phyloP scores from a whole-genome alignment of 2,888 invertebrate genomes.

The Agrotis segetum region DNA sequence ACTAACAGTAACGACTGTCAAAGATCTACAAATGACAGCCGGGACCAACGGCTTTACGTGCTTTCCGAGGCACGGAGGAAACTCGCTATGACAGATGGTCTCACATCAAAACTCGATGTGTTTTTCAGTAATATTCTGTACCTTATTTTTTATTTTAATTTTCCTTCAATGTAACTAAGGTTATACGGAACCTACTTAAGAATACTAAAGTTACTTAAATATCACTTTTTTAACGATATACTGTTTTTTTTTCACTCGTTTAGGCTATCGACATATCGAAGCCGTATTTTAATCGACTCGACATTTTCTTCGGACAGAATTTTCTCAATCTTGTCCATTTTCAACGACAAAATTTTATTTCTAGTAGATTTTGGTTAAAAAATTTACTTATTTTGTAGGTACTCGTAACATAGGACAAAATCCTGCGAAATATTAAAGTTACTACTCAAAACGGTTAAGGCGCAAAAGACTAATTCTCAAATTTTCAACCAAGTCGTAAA shows the following conservation, averaged over 20 bases:
- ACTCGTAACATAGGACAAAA: conserved; percentile 1
- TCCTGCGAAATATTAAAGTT: conserved; percentile 13
- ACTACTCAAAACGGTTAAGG: not conserved
- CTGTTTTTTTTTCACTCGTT: conserved; percentile 12
- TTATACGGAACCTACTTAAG: conserved; percentile 18
- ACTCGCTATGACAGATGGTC: too few relatives aligned
- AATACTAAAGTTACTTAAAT: conserved; percentile 55
- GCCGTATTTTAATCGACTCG: conserved; percentile 17
- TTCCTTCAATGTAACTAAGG: not conserved
- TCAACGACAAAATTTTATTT: conserved; percentile 13
- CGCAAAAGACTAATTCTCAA: too few relatives aligned
- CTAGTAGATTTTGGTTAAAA: conserved; percentile 44
- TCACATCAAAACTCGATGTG: not conserved
- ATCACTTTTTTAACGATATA: conserved; percentile 47
- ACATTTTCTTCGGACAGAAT: conserved; percentile 39
- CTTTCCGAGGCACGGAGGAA: too few relatives aligned
- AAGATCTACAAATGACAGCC: too few relatives aligned
- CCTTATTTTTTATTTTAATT: not conserved
- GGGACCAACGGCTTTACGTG: too few relatives aligned
- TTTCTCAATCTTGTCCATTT: conserved; percentile 1
- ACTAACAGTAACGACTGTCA: too few relatives aligned
- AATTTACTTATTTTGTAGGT: conserved; percentile 13
- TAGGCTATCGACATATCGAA: conserved; percentile 24
- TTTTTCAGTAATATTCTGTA: not conserved
- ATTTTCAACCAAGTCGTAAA: too few relatives aligned